These are phyloP conservation scores for Mayetiola destructor DNA, from an alignment of 2,888 invertebrate genomes.

Conservation along the genomic window DNA sequence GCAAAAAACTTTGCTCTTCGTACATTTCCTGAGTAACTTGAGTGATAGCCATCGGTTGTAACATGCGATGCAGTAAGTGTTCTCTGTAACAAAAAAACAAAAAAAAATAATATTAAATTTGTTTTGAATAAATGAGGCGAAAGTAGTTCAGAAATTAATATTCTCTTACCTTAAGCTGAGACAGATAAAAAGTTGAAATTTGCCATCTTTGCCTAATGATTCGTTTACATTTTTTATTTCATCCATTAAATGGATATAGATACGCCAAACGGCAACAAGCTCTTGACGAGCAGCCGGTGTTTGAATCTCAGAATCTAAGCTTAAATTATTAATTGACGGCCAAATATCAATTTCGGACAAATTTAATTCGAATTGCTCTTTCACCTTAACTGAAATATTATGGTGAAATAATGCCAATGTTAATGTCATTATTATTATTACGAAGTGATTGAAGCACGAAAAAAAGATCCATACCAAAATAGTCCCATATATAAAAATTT, in stretches of 20 bases:
- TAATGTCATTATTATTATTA: not conserved
- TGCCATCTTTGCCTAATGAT: constrained; percentile 81
- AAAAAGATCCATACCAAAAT: constrained; percentile 51
- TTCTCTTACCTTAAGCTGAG: constrained; percentile 69
- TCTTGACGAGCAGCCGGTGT: constrained; percentile 35
- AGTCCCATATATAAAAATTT: constrained; percentile 97
- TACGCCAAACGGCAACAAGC: constrained; percentile 62
- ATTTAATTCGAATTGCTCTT: constrained; percentile 66
- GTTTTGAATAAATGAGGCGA: not conserved
- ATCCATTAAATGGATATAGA: constrained; percentile 77
- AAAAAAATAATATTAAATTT: constrained; percentile 5
- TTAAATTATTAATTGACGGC: constrained; percentile 34
- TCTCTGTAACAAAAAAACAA: constrained; percentile 44
- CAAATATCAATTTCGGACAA: constrained; percentile 42
- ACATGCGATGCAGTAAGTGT: constrained; percentile 76
- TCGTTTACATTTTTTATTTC: constrained; percentile 75
- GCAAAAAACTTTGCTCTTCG: constrained; percentile 87
- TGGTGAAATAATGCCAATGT: not conserved
- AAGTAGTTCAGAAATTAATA: not conserved
- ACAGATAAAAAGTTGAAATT: constrained; percentile 93
- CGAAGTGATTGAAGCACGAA: not conserved
- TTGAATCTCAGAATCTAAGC: constrained; percentile 27
- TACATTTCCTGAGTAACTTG: constrained; percentile 88
- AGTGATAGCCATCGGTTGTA: constrained; percentile 80
- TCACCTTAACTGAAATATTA: constrained; percentile 32